Evolutionary conservation across 2,113 vertebrate genomes (phyloP), one percentile per base, ranked within the genome.

Genomic region (Ursus arctos): DNA sequence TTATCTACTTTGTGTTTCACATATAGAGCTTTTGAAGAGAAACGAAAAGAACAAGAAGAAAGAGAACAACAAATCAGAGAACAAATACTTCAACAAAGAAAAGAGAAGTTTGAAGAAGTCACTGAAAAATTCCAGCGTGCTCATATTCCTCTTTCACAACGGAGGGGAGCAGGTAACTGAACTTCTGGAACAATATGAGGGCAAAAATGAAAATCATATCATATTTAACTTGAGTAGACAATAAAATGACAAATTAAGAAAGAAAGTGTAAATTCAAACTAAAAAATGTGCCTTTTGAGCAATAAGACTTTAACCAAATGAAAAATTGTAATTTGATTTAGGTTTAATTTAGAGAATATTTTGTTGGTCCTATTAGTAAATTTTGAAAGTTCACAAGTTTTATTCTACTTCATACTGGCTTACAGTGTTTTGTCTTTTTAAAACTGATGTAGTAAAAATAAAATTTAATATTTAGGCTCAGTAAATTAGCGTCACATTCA

Each of bases 71-170:
- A 93, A 92, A 98, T 99, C 91, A 99, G 99, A 97, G 99, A 99
- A 77, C 98, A 98, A 71, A 98, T 99, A 97, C 99, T 99, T 43
- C 99, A 99, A 86, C 99, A 99, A 95, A 99, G 99, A 93, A 99
- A 99, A 84, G 99, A 99, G 67, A 99, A 98, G 93, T 97, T 99
- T 80, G 99, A 99, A 97, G 99, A 99, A 91, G 99, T 99, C n/a
- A 99, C 99, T 36, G 99, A 99, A 95, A 99, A 99, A 86, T 99
- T 99, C 96, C 99, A 99, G 79, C 99, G 98, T 98, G 99, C 98
- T 69, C 99, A 99, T 94, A 94, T 99, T 21, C 99, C 99, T 74
- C 98, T 98, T 24, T 99, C 99, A 91, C 99, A 99, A 86, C 99
- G 98, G 87, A 99, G 87, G 71, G 98, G 98, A 98, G 97, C 98